Evolutionary conservation across 2,797 vertebrate species (phyloP).

Genomic region (Malacoraja senta): DNA sequence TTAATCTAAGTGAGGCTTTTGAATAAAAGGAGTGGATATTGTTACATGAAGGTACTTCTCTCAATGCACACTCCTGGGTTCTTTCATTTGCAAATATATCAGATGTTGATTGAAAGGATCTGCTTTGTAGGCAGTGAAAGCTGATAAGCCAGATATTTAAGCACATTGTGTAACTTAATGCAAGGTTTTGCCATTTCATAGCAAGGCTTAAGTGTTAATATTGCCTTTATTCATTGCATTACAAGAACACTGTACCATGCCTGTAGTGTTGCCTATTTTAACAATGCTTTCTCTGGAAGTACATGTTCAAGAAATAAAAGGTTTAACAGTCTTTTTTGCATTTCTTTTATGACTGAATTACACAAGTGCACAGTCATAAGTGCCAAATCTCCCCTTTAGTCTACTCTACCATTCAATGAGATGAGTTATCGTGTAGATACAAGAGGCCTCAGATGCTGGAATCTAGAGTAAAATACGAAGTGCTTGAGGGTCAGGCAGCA

Average conservation of each 20-base stretch:
- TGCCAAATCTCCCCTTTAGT: too few species aligned
- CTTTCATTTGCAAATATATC: constrained; percentile 15
- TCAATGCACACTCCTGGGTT: constrained; percentile 2
- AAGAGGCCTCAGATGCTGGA: too few species aligned
- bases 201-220: neutral
- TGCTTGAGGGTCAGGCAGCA: too few species aligned
- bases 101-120: neutral
- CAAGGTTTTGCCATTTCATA: neutral
- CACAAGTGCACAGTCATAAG: too few species aligned
- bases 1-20: constrained; percentile 28
- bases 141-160: neutral
- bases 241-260: neutral
- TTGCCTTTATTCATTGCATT: neutral
- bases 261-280: neutral
- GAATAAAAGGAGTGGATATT: neutral
- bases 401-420: too few species aligned
- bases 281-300: neutral
- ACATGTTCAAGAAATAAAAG: neutral
- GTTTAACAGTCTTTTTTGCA: neutral
- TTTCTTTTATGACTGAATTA: neutral
- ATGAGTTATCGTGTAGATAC: too few species aligned
- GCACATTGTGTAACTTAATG: neutral
- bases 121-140: neutral
- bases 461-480: too few species aligned
- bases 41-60: neutral